Evolutionary conservation across 2,797 vertebrate species (phyloP), one percentile per base, ranked within the genome.

Genomic region (Anolis apletophallus): DNA sequence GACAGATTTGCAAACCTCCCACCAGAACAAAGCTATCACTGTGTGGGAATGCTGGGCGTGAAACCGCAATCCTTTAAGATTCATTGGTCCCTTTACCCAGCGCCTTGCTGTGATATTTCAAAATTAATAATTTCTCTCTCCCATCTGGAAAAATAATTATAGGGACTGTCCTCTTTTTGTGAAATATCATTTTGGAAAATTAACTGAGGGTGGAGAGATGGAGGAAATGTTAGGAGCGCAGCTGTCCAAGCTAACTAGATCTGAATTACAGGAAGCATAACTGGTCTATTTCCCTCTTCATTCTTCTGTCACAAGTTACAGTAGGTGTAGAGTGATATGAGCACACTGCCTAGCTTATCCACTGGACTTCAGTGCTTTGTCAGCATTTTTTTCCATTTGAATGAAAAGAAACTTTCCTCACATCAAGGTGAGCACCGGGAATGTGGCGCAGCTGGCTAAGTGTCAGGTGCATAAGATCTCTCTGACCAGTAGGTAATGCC

Each of bases 221-320:
- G 59, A 87, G 86, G 68, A 87, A 84, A 84, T 19, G 6, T 75
- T 67, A 73, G 75, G 3, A 0, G 85, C 80, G 68, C 92, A 78
- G 5, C 89, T 88, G 55, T 81, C 77, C 36, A 92, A 89, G 87
- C 79, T 67, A 87, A 78, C 86, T 5, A 57, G 36, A 19, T 77
- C 34, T 86, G 82, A 85, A 57, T 59, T 9, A 59, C 67, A 91
- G 94, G 94, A 95, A 91, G 85, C 92, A 92, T 86, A 86, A 92
- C 84, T 23, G 36, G 61, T 59, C 61, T 3, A 1, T 81, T 94
- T 94, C 93, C 94, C 89, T 84, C 87, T 40, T 85, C 0, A 0
- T 80, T 86, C 26, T 87, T 84, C 92, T 93, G 19, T 92, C 91
- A 89, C 89, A 89, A 81, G 76, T 78, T 81, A 46, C 46, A 46